Percentiles rank a stretch among this genome's conserved stretches.
Evolutionary conservation across 2,888 invertebrate genomes (phyloP).

Genomic region (Lottia gigantea): DNA sequence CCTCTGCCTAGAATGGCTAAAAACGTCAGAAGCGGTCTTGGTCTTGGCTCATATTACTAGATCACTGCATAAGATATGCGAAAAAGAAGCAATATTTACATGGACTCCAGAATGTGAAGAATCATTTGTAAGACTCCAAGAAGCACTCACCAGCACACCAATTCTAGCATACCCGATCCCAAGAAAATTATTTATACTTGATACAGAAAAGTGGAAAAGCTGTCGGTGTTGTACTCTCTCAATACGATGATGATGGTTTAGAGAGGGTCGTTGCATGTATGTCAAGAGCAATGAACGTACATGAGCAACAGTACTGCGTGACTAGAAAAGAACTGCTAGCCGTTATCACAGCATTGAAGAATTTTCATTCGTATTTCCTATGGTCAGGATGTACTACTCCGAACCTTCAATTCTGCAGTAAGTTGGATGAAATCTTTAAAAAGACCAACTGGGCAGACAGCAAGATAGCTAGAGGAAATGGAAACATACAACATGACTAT

Average conservation of each 20-base stretch:
- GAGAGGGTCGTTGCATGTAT: slow-evolving; percentile 13
- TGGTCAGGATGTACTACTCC: slow-evolving; percentile 16
- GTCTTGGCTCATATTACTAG: slow-evolving; percentile 8
- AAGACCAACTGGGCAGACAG: slow-evolving; percentile 1
- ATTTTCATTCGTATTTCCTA: slow-evolving; percentile 15
- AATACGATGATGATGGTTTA: neutral
- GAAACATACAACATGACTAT: slow-evolving; percentile 13
- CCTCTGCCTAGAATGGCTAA: slow-evolving; percentile 5
- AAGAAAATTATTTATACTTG: neutral
- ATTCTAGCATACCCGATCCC: slow-evolving; percentile 1
- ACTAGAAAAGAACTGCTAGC: slow-evolving; percentile 18
- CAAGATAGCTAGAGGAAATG: slow-evolving; percentile 13
- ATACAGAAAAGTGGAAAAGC: slow-evolving; percentile 2
- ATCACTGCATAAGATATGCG: slow-evolving; percentile 18
- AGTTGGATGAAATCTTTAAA: slow-evolving; percentile 18
- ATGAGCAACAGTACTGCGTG: slow-evolving; percentile 15
- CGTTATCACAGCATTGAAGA: slow-evolving; percentile 11
- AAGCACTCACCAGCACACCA: slow-evolving; percentile 13
- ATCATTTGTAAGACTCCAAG: slow-evolving; percentile 24
- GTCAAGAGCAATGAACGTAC: slow-evolving; percentile 8
- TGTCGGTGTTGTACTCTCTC: slow-evolving; percentile 16
- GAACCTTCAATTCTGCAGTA: slow-evolving; percentile 15
- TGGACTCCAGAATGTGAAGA: slow-evolving; percentile 22
- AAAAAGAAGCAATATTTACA: slow-evolving; percentile 17
- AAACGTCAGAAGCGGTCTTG: slow-evolving; percentile 17